These are phyloP conservation scores for Gadus macrocephalus DNA, from an alignment of 2,113 vertebrate species.

Conservation along the genomic window DNA sequence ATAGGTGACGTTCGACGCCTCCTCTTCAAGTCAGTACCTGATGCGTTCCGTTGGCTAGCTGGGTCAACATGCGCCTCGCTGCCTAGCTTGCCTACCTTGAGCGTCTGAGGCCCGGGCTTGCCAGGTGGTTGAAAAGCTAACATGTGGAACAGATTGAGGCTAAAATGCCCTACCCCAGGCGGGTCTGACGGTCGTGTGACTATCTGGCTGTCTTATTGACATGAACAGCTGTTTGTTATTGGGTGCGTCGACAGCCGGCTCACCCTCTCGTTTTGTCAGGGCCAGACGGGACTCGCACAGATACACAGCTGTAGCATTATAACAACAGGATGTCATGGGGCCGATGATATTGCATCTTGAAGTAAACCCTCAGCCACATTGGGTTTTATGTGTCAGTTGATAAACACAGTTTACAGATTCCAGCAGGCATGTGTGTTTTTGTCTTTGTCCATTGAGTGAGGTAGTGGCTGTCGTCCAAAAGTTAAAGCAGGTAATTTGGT, in stretches of 20 bases:
- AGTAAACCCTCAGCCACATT: conserved; percentile 22
- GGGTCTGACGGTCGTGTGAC: neutral
- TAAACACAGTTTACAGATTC: too few relatives aligned
- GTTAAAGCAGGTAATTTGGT: too few relatives aligned
- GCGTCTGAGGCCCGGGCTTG: conserved; percentile 5
- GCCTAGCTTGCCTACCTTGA: conserved; percentile 10
- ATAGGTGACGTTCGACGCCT: conserved; percentile 44
- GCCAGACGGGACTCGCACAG: conserved; percentile 31
- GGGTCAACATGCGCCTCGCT: conserved; percentile 35
- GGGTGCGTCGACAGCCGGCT: conserved; percentile 12
- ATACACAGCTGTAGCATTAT: conserved; percentile 11
- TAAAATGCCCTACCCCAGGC: neutral
- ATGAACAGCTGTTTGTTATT: neutral
- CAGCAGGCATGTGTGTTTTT: too few relatives aligned
- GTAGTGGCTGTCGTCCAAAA: too few relatives aligned
- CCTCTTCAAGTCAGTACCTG: conserved; percentile 68
- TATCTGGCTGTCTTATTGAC: conserved; percentile 5
- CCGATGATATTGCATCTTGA: conserved; percentile 31
- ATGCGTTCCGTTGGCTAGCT: conserved; percentile 36
- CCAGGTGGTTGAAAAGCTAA: neutral
- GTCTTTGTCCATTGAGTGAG: too few relatives aligned
- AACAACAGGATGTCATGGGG: conserved; percentile 11
- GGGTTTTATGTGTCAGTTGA: too few relatives aligned
- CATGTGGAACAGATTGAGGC: neutral
- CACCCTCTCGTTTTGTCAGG: neutral